These are phyloP conservation scores for Martes martes DNA, from an alignment of 2,113 vertebrate species.

Conservation along the genomic window DNA sequence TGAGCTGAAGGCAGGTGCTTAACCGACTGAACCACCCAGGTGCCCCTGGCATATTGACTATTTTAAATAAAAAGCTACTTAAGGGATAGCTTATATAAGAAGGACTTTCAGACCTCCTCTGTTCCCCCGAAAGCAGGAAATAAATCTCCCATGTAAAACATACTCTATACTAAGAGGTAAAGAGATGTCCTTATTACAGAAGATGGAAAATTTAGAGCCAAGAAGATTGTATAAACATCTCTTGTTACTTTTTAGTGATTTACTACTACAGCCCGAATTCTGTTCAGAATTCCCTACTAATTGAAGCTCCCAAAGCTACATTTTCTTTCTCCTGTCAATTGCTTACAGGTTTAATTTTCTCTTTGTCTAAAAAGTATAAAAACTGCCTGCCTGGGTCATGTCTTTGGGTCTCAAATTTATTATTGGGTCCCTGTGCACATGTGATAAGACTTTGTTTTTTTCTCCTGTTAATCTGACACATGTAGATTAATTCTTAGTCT, in stretches of 20 bases:
- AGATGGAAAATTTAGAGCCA: not conserved
- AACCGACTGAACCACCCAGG: not conserved
- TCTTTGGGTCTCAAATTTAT: not conserved
- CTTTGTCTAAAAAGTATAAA: not conserved
- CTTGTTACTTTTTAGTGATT: not conserved
- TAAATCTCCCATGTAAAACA: not conserved
- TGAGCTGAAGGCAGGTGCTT: not conserved
- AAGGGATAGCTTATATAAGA: not conserved
- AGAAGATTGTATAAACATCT: not conserved
- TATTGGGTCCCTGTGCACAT: not conserved
- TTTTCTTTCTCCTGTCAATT: not conserved
- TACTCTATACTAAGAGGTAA: not conserved
- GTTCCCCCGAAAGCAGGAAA: not conserved
- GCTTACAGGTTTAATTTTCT: not conserved
- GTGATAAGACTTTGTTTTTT: not conserved
- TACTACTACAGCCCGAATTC: not conserved
- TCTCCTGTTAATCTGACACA: not conserved
- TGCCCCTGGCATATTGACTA: not conserved
- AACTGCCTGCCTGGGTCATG: not conserved
- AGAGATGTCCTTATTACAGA: not conserved
- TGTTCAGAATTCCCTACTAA: not conserved
- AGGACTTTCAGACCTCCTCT: not conserved
- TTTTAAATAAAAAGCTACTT: not conserved
- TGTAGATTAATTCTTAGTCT: not conserved
- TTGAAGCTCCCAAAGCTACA: not conserved